Evolutionary conservation across 1,140 invertebrate genomes (phyloP).

Genomic region (Aphaenogaster rudis): DNA sequence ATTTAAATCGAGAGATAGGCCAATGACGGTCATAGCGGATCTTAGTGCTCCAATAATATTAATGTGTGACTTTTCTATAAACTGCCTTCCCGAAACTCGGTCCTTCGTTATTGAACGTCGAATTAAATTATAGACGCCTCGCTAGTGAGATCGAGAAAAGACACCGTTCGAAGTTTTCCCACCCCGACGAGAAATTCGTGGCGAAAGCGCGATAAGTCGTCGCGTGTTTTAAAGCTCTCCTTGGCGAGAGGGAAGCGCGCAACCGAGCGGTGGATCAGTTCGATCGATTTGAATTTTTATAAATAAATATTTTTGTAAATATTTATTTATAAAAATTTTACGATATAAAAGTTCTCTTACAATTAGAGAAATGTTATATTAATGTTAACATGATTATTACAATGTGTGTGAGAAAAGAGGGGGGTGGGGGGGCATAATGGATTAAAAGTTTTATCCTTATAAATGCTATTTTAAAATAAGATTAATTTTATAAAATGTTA

Average conservation of each 20-base stretch:
- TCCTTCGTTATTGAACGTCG: not conserved
- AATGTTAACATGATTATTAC: not conserved
- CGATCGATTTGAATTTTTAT: conserved; percentile 7
- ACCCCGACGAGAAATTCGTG: not conserved
- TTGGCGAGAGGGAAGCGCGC: not conserved
- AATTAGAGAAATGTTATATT: not conserved
- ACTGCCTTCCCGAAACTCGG: not conserved
- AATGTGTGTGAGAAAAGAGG: not conserved
- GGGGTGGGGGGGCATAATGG: not conserved
- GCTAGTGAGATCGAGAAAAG: not conserved
- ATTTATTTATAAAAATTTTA: conserved; percentile 6
- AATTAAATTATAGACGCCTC: not conserved
- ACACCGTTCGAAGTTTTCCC: not conserved
- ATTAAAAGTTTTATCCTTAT: conserved; percentile 13
- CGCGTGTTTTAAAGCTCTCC: conserved; percentile 1
- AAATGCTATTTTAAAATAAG: not conserved
- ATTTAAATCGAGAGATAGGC: no score
- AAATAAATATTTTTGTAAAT: not conserved
- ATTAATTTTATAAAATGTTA: conserved; percentile 26
- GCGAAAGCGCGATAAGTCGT: not conserved
- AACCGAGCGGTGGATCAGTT: not conserved
- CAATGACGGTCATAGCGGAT: no score
- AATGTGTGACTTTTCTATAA: no score
- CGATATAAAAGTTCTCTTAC: not conserved
- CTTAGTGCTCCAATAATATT: no score